These are phyloP conservation scores for Penaeus monodon DNA, from an alignment of 2,888 invertebrate species.

Conservation along the genomic window DNA sequence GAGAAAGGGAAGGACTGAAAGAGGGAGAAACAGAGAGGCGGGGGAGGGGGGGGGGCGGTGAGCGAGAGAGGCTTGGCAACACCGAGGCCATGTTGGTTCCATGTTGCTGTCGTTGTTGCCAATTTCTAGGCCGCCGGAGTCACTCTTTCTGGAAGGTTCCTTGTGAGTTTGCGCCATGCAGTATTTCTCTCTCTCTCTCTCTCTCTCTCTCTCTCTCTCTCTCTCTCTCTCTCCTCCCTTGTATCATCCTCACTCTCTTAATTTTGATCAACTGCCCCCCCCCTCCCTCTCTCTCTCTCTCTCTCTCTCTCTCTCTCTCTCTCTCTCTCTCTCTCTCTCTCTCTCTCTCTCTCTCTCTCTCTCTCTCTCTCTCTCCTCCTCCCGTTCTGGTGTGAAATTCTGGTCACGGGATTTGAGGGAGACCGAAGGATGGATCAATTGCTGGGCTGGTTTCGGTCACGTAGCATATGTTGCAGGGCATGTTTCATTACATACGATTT, in stretches of 20 bases:
- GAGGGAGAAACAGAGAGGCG: not conserved
- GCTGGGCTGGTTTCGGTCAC: too few relatives aligned
- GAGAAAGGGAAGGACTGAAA: not conserved
- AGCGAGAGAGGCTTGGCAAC: conserved; percentile 15
- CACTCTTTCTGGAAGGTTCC: conserved; percentile 21
- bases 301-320: too few relatives aligned
- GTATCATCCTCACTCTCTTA: not conserved
- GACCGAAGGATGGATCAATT: too few relatives aligned
- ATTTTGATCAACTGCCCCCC: not conserved
- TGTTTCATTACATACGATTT: too few relatives aligned
- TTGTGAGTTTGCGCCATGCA: conserved; percentile 3
- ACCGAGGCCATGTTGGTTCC: conserved; percentile 22
- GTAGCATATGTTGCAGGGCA: too few relatives aligned
- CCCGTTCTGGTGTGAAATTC: too few relatives aligned
- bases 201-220: not conserved
- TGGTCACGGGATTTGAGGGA: too few relatives aligned
- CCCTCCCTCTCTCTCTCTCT: not conserved
- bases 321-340: too few relatives aligned
- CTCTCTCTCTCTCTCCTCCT: too few relatives aligned
- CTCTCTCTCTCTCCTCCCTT: not conserved
- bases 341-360: too few relatives aligned
- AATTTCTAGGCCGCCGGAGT: conserved; percentile 17
- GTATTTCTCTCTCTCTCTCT: not conserved
- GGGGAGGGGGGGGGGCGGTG: not conserved
- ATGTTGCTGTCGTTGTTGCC: conserved; percentile 22